Conservation (phyloP, 1,140 invertebrate genomes). For the Drosophila biarmipes region DNA sequence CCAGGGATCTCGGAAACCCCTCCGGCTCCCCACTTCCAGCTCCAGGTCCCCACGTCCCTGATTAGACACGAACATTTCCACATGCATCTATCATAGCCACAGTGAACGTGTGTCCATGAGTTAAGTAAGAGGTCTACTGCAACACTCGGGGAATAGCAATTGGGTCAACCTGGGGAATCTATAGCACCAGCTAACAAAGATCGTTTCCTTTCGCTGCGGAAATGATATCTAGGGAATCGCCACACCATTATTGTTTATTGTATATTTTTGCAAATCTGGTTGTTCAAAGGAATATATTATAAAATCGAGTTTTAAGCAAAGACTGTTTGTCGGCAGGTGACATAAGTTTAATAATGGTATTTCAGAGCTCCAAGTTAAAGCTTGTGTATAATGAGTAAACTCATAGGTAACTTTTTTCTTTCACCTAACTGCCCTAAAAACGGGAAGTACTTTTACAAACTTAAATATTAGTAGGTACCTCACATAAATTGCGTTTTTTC, state of each 20-base stretch:
- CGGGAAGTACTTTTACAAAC: not conserved
- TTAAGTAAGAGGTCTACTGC: conserved; percentile 6
- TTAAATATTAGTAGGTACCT: not conserved
- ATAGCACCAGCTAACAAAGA: not conserved
- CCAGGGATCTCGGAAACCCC: conserved; percentile 20
- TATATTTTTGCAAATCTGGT: not conserved
- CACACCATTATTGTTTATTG: not conserved
- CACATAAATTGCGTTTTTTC: not conserved
- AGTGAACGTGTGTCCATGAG: conserved; percentile 41
- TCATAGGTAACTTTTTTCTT: too few relatives aligned
- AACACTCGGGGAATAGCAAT: conserved; percentile 21
- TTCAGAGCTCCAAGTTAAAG: not conserved
- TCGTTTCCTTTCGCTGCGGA: not conserved
- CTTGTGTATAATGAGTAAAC: not conserved
- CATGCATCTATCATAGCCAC: conserved; percentile 11
- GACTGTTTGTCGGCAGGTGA: not conserved
- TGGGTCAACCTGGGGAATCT: conserved; percentile 21
- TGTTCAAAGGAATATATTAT: not conserved
- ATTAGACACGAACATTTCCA: conserved; percentile 37
- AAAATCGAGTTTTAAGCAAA: not conserved
- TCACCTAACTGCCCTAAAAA: not conserved
- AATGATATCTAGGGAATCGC: not conserved
- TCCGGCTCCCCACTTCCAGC: conserved; percentile 8
- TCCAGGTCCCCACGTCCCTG: conserved; percentile 35
- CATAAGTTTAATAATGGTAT: not conserved